Base-by-base conservation (phyloP, 2,797 vertebrate genomes). In the Paramormyrops hopkinsi region DNA sequence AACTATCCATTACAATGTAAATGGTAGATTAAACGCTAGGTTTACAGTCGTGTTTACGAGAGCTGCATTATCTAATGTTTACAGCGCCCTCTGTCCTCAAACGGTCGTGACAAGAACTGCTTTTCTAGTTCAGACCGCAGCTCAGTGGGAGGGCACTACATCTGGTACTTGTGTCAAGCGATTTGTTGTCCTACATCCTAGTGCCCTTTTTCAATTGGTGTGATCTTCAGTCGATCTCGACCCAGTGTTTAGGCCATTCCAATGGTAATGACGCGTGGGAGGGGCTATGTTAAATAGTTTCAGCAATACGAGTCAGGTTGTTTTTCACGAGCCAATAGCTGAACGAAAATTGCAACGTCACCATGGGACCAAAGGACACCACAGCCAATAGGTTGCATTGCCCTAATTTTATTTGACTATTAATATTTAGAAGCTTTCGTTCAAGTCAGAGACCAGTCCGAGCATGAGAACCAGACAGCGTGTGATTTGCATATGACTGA, bases 401-500 rank as follows among this genome's bases (percentile, higher is more conserved):
- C 3, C 0, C 33, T 56, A 65, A 88, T 87, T 89, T 25, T 87
- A 22, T 50, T 53, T 0, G 11, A 14, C 2, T 86, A 82, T 50
- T 82, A 86, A 90, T 46, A 90, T 89, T 89, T 22, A 90, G 19
- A 88, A 90, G 51, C 25, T 50, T 2, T 11, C 86, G 88, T 90
- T 88, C 17, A 48, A 54, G 7, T 69, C 29, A 29, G 25, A 73
- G 8, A 76, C 44, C 2, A 86, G 53, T 82, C 4, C 22, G 73
- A 89, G 89, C 88, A 14, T 65, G 46, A 79, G 41, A 90, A 84
- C 54, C 89, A 88, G 41, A 51, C 8, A 76, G 92, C 91, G 33
- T 88, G 62, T 50, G 59, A 95, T 96, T 96, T 96, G 94, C 96
- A 96, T 97, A 96, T 97, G 96, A 97, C 96, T 96, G 96, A 94